phyloP scores from a whole-genome alignment of 2,113 vertebrate species.

The Dicentrarchus labrax region DNA sequence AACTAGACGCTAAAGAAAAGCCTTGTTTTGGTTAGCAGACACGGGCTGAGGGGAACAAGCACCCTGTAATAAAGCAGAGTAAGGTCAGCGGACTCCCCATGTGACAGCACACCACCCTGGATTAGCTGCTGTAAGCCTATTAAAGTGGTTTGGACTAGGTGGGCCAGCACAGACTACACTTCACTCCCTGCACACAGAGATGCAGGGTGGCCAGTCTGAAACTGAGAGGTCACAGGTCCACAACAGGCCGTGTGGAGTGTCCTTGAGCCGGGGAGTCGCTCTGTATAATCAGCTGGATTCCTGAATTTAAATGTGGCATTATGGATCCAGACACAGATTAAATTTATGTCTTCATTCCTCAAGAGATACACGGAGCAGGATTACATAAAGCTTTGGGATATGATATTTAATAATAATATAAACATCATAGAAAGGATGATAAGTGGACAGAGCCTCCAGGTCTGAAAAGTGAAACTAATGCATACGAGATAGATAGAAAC shows the following conservation, averaged over 20 bases:
- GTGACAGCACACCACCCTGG: conserved; percentile 67
- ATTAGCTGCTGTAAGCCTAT: conserved; percentile 76
- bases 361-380: neutral
- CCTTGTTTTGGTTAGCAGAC: conserved; percentile 21
- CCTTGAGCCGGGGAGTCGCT: conserved; percentile 40
- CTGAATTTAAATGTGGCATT: neutral
- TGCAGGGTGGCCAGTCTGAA: conserved; percentile 18
- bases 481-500: no score
- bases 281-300: neutral
- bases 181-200: neutral
- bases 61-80: conserved; percentile 66
- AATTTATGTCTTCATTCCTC: neutral
- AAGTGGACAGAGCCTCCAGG: no score
- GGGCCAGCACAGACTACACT: conserved; percentile 32
- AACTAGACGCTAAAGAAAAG: neutral
- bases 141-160: conserved; percentile 52
- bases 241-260: conserved; percentile 14
- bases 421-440: no score
- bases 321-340: neutral
- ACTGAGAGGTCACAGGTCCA: conserved; percentile 31
- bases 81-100: conserved; percentile 71
- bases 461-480: no score
- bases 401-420: no score
- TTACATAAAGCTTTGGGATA: no score
- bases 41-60: conserved; percentile 35